phyloP scores from a whole-genome alignment of 2,888 invertebrate genomes.

The Nomada fucata region DNA sequence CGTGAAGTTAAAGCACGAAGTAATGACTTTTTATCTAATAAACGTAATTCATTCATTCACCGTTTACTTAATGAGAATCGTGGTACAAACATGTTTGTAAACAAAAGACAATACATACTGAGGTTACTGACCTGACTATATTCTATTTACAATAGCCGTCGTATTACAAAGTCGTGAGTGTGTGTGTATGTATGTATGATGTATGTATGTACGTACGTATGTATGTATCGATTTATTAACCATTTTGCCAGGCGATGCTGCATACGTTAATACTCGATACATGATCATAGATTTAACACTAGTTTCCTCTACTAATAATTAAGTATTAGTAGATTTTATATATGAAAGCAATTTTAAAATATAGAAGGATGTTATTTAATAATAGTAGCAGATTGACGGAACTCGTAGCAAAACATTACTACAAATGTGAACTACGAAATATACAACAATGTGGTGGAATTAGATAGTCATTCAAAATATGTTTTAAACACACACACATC shows the following conservation, averaged over 20 bases:
- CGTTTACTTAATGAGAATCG: conserved; percentile 30
- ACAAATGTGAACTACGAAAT: conserved; percentile 53
- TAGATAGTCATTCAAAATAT: conserved; percentile 46
- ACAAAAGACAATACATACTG: conserved; percentile 45
- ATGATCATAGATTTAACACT: conserved; percentile 49
- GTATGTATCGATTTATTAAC: conserved; percentile 53
- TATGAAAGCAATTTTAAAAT: conserved; percentile 46
- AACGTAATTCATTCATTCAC: conserved; percentile 38
- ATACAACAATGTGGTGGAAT: conserved; percentile 54
- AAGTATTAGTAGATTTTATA: conserved; percentile 48
- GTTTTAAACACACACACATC: conserved; percentile 46
- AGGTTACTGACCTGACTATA: conserved; percentile 54
- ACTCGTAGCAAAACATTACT: conserved; percentile 48
- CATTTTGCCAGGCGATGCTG: conserved; percentile 32
- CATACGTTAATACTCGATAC: conserved; percentile 49
- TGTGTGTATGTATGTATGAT: neutral
- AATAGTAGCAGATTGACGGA: conserved; percentile 39
- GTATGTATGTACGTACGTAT: neutral
- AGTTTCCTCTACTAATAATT: conserved; percentile 49
- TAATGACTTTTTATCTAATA: conserved; percentile 41
- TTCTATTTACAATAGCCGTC: conserved; percentile 59
- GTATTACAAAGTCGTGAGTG: conserved; percentile 49
- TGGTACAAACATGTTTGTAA: conserved; percentile 62
- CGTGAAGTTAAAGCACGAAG: conserved; percentile 44
- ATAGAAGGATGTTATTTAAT: conserved; percentile 40